Conservation (phyloP, 1,140 invertebrate species). For the Chironomus tepperi region DNA sequence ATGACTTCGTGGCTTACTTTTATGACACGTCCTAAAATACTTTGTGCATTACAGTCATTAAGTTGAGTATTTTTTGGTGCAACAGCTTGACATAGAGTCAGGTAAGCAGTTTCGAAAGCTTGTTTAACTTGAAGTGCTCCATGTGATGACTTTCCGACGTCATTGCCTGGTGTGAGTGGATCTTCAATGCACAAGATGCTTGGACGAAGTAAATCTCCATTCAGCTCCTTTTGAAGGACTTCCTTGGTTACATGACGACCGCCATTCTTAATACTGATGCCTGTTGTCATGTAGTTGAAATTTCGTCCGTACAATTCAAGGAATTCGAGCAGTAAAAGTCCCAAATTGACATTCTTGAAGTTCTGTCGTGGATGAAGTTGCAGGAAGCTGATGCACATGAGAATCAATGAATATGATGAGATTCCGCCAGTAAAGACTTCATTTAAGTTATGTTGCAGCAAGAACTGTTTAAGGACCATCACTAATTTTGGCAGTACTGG, state of each 20-base stretch:
- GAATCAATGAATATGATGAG: slow-evolving; percentile 95
- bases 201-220: slow-evolving; percentile 76
- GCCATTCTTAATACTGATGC: slow-evolving; percentile 88
- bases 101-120: slow-evolving; percentile 93
- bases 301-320: slow-evolving; percentile 94
- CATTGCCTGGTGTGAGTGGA: slow-evolving; percentile 89
- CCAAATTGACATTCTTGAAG: slow-evolving; percentile 66
- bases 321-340: slow-evolving; percentile 93
- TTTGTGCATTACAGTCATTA: slow-evolving; percentile 42
- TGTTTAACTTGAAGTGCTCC: slow-evolving; percentile 82
- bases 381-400: slow-evolving; percentile 97
- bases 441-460: slow-evolving; percentile 93
- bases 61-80: slow-evolving; percentile 50
- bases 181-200: slow-evolving; percentile 95
- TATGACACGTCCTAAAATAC: slow-evolving; percentile 82
- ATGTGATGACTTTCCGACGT: slow-evolving; percentile 95
- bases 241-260: slow-evolving; percentile 93
- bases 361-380: slow-evolving; percentile 60
- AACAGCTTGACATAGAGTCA: slow-evolving; percentile 71
- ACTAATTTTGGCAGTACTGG: slow-evolving; percentile 87
- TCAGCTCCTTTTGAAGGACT: slow-evolving; percentile 85
- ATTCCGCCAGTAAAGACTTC: slow-evolving; percentile 98
- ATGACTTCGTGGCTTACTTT: slow-evolving; percentile 90
- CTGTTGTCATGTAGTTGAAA: slow-evolving; percentile 94
- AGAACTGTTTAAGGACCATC: slow-evolving; percentile 95